Percentiles rank a stretch among this genome's conserved stretches.
These are phyloP conservation scores for Iselma pallidipennis DNA, from an alignment of 2,888 invertebrate genomes.

Conservation along the genomic window DNA sequence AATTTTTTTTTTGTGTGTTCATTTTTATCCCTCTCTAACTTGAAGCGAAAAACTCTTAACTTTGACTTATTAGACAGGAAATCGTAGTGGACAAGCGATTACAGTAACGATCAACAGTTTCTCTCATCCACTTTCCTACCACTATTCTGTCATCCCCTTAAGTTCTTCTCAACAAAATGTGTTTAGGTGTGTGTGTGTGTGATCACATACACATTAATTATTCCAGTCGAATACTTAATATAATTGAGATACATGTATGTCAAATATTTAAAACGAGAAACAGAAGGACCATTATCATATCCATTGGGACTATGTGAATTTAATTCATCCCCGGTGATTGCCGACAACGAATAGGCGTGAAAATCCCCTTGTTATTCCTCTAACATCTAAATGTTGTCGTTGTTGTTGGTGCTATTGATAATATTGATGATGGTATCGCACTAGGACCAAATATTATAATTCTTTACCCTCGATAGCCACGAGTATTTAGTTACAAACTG, in stretches of 20 bases:
- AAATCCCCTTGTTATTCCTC: neutral
- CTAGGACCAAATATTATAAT: neutral
- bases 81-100: slow-evolving; percentile 54
- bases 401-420: neutral
- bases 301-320: slow-evolving; percentile 21
- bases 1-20: neutral
- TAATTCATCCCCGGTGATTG: slow-evolving; percentile 55
- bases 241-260: neutral
- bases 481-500: slow-evolving; percentile 52
- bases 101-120: slow-evolving; percentile 50
- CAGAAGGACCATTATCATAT: neutral
- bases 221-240: neutral
- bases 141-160: neutral
- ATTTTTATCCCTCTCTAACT: neutral
- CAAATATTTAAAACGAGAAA: neutral
- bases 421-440: neutral
- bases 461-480: slow-evolving; percentile 31
- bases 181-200: no score
- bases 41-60: neutral
- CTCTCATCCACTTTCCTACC: slow-evolving; percentile 32
- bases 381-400: neutral
- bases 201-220: neutral
- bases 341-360: slow-evolving; percentile 33
- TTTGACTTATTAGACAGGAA: slow-evolving; percentile 52
- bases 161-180: neutral